These are phyloP conservation scores for Nymphicus hollandicus DNA, from an alignment of 2,113 vertebrate species.

Conservation along the genomic window DNA sequence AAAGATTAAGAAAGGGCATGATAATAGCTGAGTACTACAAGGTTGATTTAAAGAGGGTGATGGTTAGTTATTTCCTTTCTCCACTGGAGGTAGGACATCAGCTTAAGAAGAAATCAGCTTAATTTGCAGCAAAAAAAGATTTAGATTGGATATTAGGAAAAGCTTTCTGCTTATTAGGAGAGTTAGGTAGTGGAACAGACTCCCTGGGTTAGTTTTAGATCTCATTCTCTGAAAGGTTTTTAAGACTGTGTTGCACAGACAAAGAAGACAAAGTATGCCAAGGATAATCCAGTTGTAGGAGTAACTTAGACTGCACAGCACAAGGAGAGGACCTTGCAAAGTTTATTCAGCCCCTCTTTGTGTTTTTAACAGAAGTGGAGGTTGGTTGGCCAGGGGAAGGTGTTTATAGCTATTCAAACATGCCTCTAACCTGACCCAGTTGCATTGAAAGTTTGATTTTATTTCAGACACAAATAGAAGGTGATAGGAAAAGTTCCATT, in stretches of 20 bases:
- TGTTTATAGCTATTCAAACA: not conserved
- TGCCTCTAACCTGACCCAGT: not conserved
- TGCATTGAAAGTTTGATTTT: not conserved
- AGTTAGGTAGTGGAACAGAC: not conserved
- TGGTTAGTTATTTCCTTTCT: not conserved
- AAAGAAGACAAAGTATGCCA: not conserved
- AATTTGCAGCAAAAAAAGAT: not conserved
- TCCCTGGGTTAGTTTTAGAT: not conserved
- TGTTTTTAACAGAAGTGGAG: not conserved
- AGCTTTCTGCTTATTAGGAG: not conserved
- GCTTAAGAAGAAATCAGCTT: not conserved
- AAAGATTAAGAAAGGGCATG: not conserved
- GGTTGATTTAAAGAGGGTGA: not conserved
- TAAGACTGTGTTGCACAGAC: not conserved
- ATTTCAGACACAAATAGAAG: not conserved
- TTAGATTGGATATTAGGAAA: not conserved
- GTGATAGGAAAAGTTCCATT: not conserved
- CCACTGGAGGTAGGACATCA: not conserved
- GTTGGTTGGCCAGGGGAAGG: not conserved
- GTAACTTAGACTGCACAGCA: not conserved
- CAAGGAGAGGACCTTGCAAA: rapidly evolving
- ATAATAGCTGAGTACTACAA: not conserved
- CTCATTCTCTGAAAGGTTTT: not conserved
- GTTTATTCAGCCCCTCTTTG: not conserved
- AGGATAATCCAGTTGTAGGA: not conserved